Base-by-base conservation (phyloP, 2,797 vertebrate species). In the Tokudaia muenninki region DNA sequence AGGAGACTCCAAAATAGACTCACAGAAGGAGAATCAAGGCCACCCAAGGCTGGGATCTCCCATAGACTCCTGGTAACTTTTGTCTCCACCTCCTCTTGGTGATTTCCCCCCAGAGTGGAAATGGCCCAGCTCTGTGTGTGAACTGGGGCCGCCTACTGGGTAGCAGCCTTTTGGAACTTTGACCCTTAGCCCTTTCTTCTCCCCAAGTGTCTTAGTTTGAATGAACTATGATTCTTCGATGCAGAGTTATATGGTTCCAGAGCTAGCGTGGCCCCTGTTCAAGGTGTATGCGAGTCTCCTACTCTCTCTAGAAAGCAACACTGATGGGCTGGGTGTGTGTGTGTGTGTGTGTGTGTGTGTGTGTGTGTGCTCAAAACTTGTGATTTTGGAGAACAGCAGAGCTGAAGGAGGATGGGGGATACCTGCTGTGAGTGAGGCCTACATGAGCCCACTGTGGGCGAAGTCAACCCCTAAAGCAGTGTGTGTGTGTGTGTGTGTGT, bases 1-100 rank as follows among this genome's bases (percentile, higher is more conserved):
- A 63, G 87, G 88, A 92, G 93, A 1, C 47, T 93, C 95, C 91
- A 80, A 91, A 97, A 97, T 72, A 97, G 91, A 80, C 34, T 63
- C 63, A n/a, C 57, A 31, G 52, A 57, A 22, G 13, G 67, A 52
- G 86, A 83, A 79, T 55, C 0, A 9, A 83, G 91, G 44, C 77
- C 50, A 29, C 96, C 93, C 13, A 0, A 22, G 75, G 72, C 90
- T n/a, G 90, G 97, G 93, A 61, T 83, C 63, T 61, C 87, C 95
- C 75, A 10, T 63, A 44, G 65, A 31, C 19, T 29, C 17, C 16
- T 10, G 6, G 34, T 0, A 9, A 9, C 24, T 24, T 22, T 10
- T 4, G 17, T 50, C 12, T 70, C 16, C 2, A 3, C n/a, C 61
- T 2, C 63, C 17, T 5, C n/a, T 3, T 14, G 19, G 47, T 8